These are phyloP conservation scores for Stictonetta naevosa DNA, from an alignment of 2,113 vertebrate species.

Conservation along the genomic window DNA sequence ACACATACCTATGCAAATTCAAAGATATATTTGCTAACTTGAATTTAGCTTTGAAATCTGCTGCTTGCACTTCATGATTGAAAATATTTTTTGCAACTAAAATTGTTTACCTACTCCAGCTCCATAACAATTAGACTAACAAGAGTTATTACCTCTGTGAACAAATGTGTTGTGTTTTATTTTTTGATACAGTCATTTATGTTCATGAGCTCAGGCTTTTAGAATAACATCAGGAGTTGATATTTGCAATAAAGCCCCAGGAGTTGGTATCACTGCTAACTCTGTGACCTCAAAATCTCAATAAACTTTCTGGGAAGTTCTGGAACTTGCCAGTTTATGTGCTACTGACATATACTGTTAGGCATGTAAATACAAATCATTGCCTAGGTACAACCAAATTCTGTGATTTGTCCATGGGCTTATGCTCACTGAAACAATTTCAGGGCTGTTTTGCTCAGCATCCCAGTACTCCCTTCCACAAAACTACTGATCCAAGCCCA, in stretches of 20 bases:
- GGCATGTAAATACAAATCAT: background rate
- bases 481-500: background rate
- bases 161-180: background rate
- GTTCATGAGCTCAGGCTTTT: background rate
- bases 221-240: background rate
- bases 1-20: background rate
- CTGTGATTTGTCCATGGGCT: background rate
- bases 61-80: background rate
- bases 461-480: background rate
- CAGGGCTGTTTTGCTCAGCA: background rate
- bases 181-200: background rate
- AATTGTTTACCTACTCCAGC: background rate
- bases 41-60: slow-evolving; percentile 7
- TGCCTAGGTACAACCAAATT: background rate
- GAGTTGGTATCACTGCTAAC: background rate
- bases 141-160: background rate
- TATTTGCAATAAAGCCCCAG: background rate
- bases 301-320: background rate
- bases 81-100: background rate
- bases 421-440: background rate
- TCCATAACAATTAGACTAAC: slow-evolving; percentile 30
- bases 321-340: background rate
- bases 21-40: background rate
- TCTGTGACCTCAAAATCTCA: background rate
- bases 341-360: background rate